A percentile compares a stretch with the other conserved stretches of the same genome.
Conservation (phyloP, 1,140 invertebrate species). For the Tetragnatha versicolor region DNA sequence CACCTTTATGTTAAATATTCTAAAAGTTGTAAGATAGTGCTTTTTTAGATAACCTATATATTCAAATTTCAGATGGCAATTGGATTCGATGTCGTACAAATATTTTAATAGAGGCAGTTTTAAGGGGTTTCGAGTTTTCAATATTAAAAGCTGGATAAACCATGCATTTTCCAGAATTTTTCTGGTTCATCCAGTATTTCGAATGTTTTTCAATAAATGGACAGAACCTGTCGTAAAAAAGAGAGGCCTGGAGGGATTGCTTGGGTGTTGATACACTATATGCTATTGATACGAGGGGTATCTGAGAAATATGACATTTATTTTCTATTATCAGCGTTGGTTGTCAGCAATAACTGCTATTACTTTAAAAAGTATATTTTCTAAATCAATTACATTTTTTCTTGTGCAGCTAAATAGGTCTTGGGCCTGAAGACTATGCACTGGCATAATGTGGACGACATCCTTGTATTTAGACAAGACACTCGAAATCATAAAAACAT, state of each 20-base stretch:
- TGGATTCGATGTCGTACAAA: too few species aligned
- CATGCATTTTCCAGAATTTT: too few species aligned
- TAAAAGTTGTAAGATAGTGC: too few species aligned
- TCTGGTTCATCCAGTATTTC: conserved; percentile 4
- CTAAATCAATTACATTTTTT: conserved; percentile 12
- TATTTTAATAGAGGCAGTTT: too few species aligned
- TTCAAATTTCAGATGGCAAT: too few species aligned
- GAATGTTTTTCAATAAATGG: neutral
- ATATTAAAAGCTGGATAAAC: too few species aligned
- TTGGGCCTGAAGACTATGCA: neutral
- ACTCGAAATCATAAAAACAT: conserved; percentile 13
- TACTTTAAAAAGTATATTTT: neutral
- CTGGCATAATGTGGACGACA: conserved; percentile 13
- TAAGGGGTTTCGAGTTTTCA: too few species aligned
- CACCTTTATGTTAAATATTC: too few species aligned
- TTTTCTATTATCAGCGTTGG: conserved; percentile 24
- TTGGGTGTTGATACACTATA: neutral
- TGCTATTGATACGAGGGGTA: neutral
- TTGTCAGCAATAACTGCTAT: conserved; percentile 3
- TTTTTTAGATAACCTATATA: too few species aligned
- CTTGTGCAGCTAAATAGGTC: neutral
- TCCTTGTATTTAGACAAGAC: conserved; percentile 2
- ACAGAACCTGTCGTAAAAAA: neutral
- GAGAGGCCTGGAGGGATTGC: neutral
- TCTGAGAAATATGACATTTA: neutral